Evolutionary conservation across 2,888 invertebrate species (phyloP).

Genomic region (Lampropteryx suffumata): DNA sequence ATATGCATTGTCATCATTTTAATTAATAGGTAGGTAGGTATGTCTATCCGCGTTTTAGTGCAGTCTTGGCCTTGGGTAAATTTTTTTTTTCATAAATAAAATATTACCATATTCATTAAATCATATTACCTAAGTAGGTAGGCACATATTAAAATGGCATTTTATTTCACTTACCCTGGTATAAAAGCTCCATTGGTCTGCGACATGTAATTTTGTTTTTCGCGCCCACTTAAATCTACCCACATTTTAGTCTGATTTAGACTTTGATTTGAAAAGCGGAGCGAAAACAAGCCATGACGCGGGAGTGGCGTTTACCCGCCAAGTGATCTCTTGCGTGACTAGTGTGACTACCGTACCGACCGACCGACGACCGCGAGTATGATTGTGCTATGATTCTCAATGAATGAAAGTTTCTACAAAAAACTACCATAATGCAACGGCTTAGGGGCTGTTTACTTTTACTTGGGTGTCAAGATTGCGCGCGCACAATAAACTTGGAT

Average conservation of each 20-base stretch:
- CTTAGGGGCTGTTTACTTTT: conserved; percentile 33
- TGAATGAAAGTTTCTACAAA: conserved; percentile 51
- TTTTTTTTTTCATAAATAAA: too few relatives aligned
- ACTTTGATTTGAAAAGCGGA: conserved; percentile 40
- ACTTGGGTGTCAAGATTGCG: conserved; percentile 37
- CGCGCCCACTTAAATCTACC: conserved; percentile 83
- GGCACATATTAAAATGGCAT: neutral
- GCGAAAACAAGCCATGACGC: conserved; percentile 51
- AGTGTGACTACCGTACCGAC: conserved; percentile 26
- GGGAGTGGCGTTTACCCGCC: conserved; percentile 54
- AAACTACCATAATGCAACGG: conserved; percentile 30
- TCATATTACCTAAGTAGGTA: too few relatives aligned
- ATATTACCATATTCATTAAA: too few relatives aligned
- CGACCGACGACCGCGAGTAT: too few relatives aligned
- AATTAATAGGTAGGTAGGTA: too few relatives aligned
- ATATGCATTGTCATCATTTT: too few relatives aligned
- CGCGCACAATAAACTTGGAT: conserved; percentile 42
- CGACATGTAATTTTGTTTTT: conserved; percentile 82
- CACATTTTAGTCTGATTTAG: conserved; percentile 71
- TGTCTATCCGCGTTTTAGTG: too few relatives aligned
- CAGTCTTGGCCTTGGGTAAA: too few relatives aligned
- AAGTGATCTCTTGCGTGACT: conserved; percentile 61
- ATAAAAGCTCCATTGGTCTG: conserved; percentile 84
- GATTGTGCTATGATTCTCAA: conserved; percentile 36
- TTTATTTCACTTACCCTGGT: conserved; percentile 82